Base-by-base conservation (phyloP, 2,888 invertebrate genomes). In the Meiosimyza decipiens region DNA sequence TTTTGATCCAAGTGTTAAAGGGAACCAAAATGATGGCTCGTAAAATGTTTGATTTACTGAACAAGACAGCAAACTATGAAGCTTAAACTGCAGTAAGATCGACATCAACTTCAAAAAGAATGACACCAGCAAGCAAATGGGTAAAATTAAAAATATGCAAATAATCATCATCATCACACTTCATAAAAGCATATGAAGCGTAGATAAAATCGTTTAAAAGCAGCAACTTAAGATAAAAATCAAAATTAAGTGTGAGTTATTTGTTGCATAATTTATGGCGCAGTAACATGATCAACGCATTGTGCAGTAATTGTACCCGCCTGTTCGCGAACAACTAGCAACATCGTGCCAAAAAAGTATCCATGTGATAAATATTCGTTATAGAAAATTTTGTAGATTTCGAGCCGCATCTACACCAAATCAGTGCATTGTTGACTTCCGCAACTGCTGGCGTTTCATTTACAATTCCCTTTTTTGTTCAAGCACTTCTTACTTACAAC, bases 401-500 rank as follows among this genome's bases (percentile, higher is more conserved):
- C 40, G 9, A 9, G 9, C 40, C 9, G 40, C 59, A 78, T 76
- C 77, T 77, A 76, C 78, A 77, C 74, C 71, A 74, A 74, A 73
- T 75, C 47, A 16, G 40, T 66, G 28, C 16, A 15, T 13, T 67
- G 28, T 71, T 54, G 16, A 57, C 70, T 70, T 72, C 73, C 73
- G 71, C 72, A 72, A 73, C 67, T 70, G 75, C 71, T 74, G 51
- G 70, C 75, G 75, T 75, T 82, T 81, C 80, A 83, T 83, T 84
- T 83, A 79, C 81, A 82, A 83, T 82, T 81, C 81, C 82, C 82
- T 81, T 22, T 83, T 80, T 80, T 80, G 81, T 78, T 79, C 80
- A 74, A 78, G 81, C 81, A 81, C 82, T 80, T 80, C 82, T 82
- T 83, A 82, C n/a, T 82, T 82, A 83, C 68, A 54, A 71, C 54